A percentile compares a stretch with the other conserved stretches of the same genome.
These are phyloP conservation scores for Puntigrus tetrazona DNA, from an alignment of 2,113 vertebrate species.

Conservation along the genomic window DNA sequence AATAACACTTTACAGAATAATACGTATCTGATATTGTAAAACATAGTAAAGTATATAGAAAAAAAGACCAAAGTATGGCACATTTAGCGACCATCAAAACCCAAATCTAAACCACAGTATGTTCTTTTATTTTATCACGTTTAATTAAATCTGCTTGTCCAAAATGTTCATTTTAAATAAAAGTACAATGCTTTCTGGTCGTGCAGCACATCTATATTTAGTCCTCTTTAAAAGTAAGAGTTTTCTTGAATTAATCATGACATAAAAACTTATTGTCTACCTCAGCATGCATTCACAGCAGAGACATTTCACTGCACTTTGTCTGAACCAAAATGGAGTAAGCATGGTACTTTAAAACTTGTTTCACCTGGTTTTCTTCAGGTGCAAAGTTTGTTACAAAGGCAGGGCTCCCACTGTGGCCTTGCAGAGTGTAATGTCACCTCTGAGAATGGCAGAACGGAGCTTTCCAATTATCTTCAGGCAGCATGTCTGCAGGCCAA, in stretches of 20 bases:
- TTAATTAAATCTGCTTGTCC: background rate
- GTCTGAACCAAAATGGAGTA: background rate
- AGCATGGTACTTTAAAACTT: background rate
- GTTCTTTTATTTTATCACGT: background rate
- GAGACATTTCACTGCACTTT: background rate
- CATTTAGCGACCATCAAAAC: background rate
- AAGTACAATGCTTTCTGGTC: background rate
- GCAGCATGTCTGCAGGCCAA: background rate
- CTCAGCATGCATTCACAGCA: conserved; percentile 14
- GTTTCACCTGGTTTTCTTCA: conserved; percentile 5
- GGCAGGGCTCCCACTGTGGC: background rate
- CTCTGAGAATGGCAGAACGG: background rate
- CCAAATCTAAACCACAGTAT: background rate
- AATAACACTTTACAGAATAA: background rate
- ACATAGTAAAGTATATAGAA: background rate
- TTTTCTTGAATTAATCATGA: background rate
- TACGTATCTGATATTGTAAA: background rate
- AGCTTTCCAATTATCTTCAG: conserved; percentile 38
- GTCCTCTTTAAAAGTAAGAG: background rate
- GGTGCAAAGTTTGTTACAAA: background rate
- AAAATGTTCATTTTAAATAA: conserved; percentile 1
- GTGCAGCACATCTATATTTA: background rate
- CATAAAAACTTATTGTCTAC: background rate
- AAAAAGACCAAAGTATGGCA: background rate
- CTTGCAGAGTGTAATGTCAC: conserved; percentile 1